Conservation (phyloP, 2,113 vertebrate genomes). For the Meriones unguiculatus region DNA sequence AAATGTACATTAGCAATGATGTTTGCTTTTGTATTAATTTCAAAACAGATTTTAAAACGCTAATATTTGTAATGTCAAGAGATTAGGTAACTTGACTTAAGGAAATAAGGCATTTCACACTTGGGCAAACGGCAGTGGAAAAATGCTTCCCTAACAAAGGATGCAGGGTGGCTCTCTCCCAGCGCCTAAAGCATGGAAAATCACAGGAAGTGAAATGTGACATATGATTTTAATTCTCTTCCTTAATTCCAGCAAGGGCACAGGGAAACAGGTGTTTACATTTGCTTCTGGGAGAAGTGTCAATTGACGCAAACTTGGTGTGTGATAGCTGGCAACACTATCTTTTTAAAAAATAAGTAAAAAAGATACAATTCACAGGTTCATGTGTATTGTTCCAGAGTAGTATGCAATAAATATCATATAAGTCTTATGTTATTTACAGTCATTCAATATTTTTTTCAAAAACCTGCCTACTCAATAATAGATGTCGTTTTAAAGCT, state of each 20-base stretch:
- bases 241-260: background rate
- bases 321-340: background rate
- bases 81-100: constrained; percentile 73
- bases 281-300: background rate
- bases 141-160: constrained; percentile 45
- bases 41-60: constrained; percentile 75
- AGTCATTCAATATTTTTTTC: background rate
- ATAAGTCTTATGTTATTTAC: background rate
- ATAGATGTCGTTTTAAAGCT: background rate
- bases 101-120: constrained; percentile 75
- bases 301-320: background rate
- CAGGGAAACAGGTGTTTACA: constrained; percentile 23
- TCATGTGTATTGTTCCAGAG: background rate
- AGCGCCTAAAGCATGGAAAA: background rate
- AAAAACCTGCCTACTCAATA: background rate
- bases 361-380: background rate
- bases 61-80: constrained; percentile 72
- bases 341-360: background rate
- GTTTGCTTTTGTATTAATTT: constrained; percentile 81
- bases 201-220: background rate
- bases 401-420: background rate
- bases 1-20: constrained; percentile 59
- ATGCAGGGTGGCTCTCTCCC: background rate
- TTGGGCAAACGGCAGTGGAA: constrained; percentile 39
- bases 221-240: constrained; percentile 27